Evolutionary conservation across 2,888 invertebrate genomes (phyloP).

Genomic region (Drosophila phalerata): DNA sequence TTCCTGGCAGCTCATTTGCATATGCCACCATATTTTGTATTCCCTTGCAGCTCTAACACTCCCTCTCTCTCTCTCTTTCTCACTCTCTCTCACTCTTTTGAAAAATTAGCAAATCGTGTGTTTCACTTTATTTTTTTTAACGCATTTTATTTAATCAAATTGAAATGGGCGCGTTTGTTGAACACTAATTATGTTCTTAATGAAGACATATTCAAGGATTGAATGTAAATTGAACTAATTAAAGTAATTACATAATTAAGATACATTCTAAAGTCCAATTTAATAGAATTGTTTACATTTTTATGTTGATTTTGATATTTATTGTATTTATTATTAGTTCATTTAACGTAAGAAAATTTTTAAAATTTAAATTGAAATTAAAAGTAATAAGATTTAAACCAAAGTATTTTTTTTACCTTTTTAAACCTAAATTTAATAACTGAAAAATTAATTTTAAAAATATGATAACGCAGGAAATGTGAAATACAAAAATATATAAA

Average conservation of each 20-base stretch:
- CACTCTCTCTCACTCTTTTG: conserved; percentile 21
- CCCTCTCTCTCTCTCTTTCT: not conserved
- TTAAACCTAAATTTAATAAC: too few species aligned
- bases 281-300: too few species aligned
- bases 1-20: conserved; percentile 72
- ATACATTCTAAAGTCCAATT: not conserved
- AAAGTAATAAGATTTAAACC: too few species aligned
- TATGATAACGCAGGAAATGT: too few species aligned
- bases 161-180: conserved; percentile 55
- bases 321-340: too few species aligned
- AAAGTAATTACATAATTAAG: not conserved
- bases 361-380: too few species aligned
- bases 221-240: conserved; percentile 1
- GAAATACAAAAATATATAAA: too few species aligned
- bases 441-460: too few species aligned
- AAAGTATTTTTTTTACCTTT: too few species aligned
- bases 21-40: conserved; percentile 74
- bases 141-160: conserved; percentile 60
- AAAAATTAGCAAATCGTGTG: conserved; percentile 61
- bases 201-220: conserved; percentile 31
- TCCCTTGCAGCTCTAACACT: conserved; percentile 9
- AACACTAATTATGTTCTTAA: conserved; percentile 17
- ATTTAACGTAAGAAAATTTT: too few species aligned
- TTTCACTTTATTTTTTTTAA: conserved; percentile 33
- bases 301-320: too few species aligned